These are phyloP conservation scores for Fregetta grallaria DNA, from an alignment of 2,113 vertebrate genomes.

Conservation along the genomic window DNA sequence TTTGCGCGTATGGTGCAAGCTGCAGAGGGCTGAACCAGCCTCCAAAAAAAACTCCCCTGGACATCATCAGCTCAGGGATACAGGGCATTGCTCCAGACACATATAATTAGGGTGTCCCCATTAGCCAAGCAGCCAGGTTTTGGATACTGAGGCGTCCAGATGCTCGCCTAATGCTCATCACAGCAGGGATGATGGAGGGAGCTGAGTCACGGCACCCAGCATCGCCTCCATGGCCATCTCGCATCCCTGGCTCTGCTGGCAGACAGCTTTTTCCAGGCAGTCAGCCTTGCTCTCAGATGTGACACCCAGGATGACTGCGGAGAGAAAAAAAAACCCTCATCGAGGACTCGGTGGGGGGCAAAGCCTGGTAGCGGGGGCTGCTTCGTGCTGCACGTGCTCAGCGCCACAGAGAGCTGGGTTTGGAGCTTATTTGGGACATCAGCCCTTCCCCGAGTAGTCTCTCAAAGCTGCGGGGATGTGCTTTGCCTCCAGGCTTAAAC, in stretches of 20 bases:
- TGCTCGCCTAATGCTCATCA: fast-evolving
- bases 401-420: neutral
- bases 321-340: neutral
- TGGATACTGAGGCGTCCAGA: neutral
- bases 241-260: neutral
- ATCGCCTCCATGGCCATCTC: neutral
- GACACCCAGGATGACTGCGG: neutral
- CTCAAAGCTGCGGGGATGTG: neutral
- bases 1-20: fast-evolving
- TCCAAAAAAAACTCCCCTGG: neutral
- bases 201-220: neutral
- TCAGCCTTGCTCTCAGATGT: neutral
- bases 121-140: neutral
- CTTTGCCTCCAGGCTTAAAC: neutral
- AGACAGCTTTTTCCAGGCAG: neutral
- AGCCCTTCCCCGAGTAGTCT: neutral
- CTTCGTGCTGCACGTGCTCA: neutral
- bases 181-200: neutral
- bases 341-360: neutral
- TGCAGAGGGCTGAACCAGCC: neutral
- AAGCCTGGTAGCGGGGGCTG: neutral
- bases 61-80: neutral
- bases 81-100: neutral
- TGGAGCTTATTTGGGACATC: neutral
- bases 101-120: neutral